These are phyloP conservation scores for Erpetoichthys calabaricus DNA, from an alignment of 2,797 vertebrate species.

Conservation along the genomic window DNA sequence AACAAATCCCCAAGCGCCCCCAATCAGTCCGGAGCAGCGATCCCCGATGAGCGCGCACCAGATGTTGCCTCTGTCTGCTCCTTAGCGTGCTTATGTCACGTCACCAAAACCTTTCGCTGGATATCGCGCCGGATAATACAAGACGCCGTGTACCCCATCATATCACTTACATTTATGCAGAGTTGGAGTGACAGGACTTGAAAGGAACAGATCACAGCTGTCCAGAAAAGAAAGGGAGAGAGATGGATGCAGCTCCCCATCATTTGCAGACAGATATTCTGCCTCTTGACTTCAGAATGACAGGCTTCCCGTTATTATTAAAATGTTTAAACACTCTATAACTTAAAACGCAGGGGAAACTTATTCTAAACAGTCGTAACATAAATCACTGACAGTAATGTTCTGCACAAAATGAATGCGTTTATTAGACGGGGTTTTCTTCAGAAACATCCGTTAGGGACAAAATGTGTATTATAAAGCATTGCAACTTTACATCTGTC, in stretches of 20 bases:
- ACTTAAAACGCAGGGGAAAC: no score
- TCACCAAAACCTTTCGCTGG: constrained; percentile 40
- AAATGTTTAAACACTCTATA: no score
- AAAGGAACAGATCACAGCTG: constrained; percentile 44
- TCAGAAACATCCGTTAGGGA: no score
- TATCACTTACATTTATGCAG: constrained; percentile 42
- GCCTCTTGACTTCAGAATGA: not conserved
- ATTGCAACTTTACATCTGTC: no score
- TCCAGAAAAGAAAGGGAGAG: constrained; percentile 26
- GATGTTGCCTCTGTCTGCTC: constrained; percentile 31
- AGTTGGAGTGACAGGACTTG: constrained; percentile 46
- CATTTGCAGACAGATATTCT: constrained; percentile 26
- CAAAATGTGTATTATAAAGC: no score
- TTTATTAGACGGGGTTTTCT: no score
- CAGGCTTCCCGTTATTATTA: no score
- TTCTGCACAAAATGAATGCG: no score
- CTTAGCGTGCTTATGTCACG: constrained; percentile 30
- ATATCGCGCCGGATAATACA: constrained; percentile 44
- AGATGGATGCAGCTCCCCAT: constrained; percentile 35
- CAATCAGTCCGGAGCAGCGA: constrained; percentile 29
- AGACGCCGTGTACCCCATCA: constrained; percentile 47
- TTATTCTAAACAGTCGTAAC: no score
- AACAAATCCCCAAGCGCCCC: constrained; percentile 24
- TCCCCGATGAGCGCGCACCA: constrained; percentile 30
- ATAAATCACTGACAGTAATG: no score